Evolutionary conservation across 37 sponge, comb jelly and placozoan species (phyloP).

Genomic region (Corticium candelabrum): DNA sequence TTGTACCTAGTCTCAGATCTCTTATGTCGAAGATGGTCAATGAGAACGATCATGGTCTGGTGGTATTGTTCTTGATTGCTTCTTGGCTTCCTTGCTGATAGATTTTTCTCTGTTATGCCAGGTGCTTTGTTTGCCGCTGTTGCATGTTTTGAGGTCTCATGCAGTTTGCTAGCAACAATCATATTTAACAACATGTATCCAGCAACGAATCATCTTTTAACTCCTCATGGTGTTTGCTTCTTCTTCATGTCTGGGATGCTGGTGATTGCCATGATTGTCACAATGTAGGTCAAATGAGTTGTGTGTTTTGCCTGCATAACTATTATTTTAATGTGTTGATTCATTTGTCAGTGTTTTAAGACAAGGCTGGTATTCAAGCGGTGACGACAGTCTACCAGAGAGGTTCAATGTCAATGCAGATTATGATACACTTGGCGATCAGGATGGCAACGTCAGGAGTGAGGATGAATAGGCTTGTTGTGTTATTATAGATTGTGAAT

Average conservation of each 20-base stretch:
- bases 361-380: too few species aligned
- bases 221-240: conserved; percentile 54
- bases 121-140: conserved; percentile 64
- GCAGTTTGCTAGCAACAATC: conserved; percentile 49
- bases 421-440: too few species aligned
- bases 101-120: background rate
- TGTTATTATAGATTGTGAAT: too few species aligned
- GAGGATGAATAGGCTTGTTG: too few species aligned
- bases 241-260: conserved; percentile 52
- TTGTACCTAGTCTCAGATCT: conserved; percentile 53
- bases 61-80: background rate
- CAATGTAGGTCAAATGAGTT: conserved; percentile 24
- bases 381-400: too few species aligned
- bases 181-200: conserved; percentile 68
- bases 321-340: too few species aligned
- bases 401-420: too few species aligned
- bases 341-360: too few species aligned
- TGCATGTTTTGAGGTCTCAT: conserved; percentile 31
- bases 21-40: conserved; percentile 53
- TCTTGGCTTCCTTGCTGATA: too few species aligned
- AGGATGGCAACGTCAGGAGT: too few species aligned
- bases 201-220: conserved; percentile 12
- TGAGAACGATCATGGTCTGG: conserved; percentile 44
- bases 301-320: too few species aligned
- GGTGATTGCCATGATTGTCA: conserved; percentile 23